A percentile compares a stretch with the other conserved stretches of the same genome.
Conservation (phyloP, 2,797 vertebrate species). For the Serranus cabrilla region DNA sequence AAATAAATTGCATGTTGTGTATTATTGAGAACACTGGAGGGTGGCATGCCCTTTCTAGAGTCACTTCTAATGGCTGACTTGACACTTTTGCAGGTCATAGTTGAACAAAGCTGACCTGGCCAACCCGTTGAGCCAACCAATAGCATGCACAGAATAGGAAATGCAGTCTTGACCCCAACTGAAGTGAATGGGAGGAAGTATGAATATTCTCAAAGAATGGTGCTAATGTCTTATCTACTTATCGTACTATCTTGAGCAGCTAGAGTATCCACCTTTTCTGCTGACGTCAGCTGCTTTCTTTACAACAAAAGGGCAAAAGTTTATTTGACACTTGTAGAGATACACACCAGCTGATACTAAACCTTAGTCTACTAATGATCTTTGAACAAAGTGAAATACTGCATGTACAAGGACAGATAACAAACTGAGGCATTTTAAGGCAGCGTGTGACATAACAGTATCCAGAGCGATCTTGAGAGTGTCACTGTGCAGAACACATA, state of each 20-base stretch:
- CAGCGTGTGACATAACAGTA: background rate
- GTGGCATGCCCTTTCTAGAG: background rate
- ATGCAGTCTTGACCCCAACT: background rate
- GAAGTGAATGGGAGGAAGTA: background rate
- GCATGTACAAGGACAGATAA: background rate
- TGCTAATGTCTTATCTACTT: background rate
- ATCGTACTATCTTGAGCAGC: constrained; percentile 4
- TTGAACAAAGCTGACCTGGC: background rate
- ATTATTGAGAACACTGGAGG: background rate
- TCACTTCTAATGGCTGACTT: background rate
- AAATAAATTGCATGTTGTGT: background rate
- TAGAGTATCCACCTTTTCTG: background rate
- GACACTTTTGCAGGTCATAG: background rate
- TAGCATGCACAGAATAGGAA: background rate
- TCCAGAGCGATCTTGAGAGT: background rate
- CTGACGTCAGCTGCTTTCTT: constrained; percentile 6
- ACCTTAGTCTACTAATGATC: background rate
- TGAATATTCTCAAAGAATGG: background rate
- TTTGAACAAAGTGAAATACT: background rate
- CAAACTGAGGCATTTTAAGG: background rate
- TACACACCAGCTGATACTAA: background rate
- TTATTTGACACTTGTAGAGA: constrained; percentile 11
- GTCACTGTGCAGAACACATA: background rate
- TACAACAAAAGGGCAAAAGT: constrained; percentile 1
- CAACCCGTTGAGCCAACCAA: background rate